Conservation (phyloP, 2,888 invertebrate genomes). For the Habrosyne pyritoides region DNA sequence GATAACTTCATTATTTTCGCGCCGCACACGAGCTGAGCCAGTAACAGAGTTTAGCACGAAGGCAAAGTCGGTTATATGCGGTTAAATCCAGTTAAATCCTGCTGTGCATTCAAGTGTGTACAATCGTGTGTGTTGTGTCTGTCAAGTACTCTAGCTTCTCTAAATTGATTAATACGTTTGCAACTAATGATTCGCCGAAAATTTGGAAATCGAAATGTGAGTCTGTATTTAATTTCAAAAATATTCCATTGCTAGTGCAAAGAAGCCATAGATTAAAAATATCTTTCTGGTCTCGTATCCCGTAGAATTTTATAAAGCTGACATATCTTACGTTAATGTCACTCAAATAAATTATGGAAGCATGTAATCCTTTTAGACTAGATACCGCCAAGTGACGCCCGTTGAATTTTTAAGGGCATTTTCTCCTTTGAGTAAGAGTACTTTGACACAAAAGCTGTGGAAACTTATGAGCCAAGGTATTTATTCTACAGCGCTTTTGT, state of each 20-base stretch:
- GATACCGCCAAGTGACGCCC: not conserved
- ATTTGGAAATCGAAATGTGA: no score
- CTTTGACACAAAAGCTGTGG: conserved; percentile 29
- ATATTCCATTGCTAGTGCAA: no score
- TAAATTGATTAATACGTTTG: not conserved
- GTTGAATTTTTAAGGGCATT: conserved; percentile 36
- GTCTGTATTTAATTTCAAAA: no score
- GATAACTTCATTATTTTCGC: conserved; percentile 28
- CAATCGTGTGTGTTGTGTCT: conserved; percentile 12
- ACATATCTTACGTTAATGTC: not conserved
- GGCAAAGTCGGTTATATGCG: conserved; percentile 29
- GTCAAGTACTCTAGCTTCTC: not conserved
- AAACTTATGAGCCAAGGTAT: conserved; percentile 45
- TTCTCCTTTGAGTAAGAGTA: conserved; percentile 30
- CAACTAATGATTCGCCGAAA: no score
- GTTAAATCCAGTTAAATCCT: conserved; percentile 27
- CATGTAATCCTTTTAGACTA: not conserved
- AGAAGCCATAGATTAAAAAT: not conserved
- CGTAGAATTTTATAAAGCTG: not conserved
- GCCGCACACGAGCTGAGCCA: conserved; percentile 21
- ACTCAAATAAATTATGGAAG: conserved; percentile 2
- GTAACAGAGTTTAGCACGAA: conserved; percentile 32
- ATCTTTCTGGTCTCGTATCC: not conserved
- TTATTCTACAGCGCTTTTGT: conserved; percentile 37
- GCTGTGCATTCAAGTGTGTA: conserved; percentile 17